Conservation (phyloP, 2,888 invertebrate genomes). For the Pseudococcus longispinus region DNA sequence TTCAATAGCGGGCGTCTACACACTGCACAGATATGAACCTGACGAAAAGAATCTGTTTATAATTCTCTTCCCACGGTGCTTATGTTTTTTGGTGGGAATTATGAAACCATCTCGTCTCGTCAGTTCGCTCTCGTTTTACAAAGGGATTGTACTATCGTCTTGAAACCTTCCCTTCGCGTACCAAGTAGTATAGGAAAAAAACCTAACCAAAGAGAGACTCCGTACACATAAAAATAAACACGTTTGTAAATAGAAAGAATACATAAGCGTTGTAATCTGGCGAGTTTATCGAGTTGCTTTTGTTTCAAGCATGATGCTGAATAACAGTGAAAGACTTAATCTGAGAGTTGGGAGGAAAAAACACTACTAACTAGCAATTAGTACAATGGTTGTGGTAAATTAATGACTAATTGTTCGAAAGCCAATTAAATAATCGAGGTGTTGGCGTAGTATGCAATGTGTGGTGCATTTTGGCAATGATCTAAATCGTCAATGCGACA, state of each 20-base stretch:
- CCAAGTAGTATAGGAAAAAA: neutral
- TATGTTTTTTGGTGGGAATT: conserved; percentile 41
- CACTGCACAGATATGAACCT: neutral
- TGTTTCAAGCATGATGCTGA: neutral
- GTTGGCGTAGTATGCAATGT: neutral
- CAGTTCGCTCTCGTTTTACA: conserved; percentile 17
- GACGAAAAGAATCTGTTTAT: conserved; percentile 39
- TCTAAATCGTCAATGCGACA: neutral
- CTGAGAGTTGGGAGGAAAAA: neutral
- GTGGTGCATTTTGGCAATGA: conserved; percentile 20
- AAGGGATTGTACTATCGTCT: conserved; percentile 42
- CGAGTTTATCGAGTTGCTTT: conserved; percentile 19
- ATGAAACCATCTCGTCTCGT: conserved; percentile 41
- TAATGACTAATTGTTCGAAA: conserved; percentile 14
- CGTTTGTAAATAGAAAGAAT: conserved; percentile 38
- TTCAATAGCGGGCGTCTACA: neutral
- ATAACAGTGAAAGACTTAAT: neutral
- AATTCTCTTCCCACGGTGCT: conserved; percentile 44
- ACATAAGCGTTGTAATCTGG: conserved; percentile 4
- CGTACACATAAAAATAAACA: neutral
- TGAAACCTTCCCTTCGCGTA: conserved; percentile 19
- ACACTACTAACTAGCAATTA: neutral
- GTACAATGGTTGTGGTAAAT: neutral
- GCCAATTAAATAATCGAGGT: neutral
- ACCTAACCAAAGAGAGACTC: neutral